Conservation (phyloP, 2,888 invertebrate species). For the Pomacea canaliculata region DNA sequence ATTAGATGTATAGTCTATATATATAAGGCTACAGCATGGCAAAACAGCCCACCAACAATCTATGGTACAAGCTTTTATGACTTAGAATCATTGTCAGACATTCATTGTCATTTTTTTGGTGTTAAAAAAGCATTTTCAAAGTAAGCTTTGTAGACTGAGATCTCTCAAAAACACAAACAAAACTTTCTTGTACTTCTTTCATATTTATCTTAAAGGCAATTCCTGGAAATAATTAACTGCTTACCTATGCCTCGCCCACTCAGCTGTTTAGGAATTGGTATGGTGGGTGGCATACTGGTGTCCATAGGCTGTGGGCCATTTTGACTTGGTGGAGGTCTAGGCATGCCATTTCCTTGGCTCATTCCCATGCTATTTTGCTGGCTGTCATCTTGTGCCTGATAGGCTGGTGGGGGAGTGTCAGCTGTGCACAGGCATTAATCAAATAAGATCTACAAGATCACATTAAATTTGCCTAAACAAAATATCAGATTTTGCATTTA, state of each 20-base stretch:
- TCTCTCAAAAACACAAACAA: too few species aligned
- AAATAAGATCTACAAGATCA: not conserved
- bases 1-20: too few species aligned
- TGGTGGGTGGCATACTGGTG: conserved; percentile 47
- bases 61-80: too few species aligned
- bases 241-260: conserved; percentile 15
- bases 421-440: conserved; percentile 55
- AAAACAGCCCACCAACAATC: too few species aligned
- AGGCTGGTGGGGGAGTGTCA: conserved; percentile 96
- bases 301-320: conserved; percentile 56
- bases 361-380: conserved; percentile 42
- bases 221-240: too few species aligned
- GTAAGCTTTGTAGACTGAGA: too few species aligned
- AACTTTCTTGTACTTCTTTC: too few species aligned
- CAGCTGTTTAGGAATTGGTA: conserved; percentile 22
- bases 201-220: too few species aligned
- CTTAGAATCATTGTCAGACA: too few species aligned
- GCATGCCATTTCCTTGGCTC: conserved; percentile 26
- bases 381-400: conserved; percentile 87
- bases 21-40: too few species aligned
- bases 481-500: not conserved
- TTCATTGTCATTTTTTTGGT: too few species aligned
- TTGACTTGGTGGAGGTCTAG: conserved; percentile 29
- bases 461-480: not conserved
- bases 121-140: too few species aligned